Evolutionary conservation across 2,888 invertebrate species (phyloP), one percentile per base, ranked within the genome.

Genomic region (Nematopogon swammerdamellus): DNA sequence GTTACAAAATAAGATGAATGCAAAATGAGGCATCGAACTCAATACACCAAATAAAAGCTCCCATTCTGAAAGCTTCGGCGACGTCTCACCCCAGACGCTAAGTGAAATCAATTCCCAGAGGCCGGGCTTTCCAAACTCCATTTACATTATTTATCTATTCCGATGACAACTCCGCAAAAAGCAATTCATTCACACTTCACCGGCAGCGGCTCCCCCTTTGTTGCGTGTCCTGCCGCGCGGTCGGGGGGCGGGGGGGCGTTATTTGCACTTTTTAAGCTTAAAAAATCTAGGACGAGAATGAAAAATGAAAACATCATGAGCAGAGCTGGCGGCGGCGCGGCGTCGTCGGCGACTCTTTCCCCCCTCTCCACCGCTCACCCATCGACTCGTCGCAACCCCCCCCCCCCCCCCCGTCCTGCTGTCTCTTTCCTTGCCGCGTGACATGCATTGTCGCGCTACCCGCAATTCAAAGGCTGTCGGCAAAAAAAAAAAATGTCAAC

Each of bases 271-370:
- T 36, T 36, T 36, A 36, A 36, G 36, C 36, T 36, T 36, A 14
- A 57, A 62, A 60, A 63, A 60, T 59, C 62, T 64, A 64, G 62
- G 68, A 70, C 69, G 64, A 65, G 65, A 65, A 66, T 72, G 72
- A 71, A 74, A 72, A 74, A 73, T 73, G 71, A 67, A 75, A 72
- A 73, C 68, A 72, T 72, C 70, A 72, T 61, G 56, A 67, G 67
- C 71, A 72, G 59, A 57, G 45, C 44, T 54, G 17, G 17, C 18
- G 18, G 11, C 20, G 47, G 25, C 50, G 18, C 29, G 8, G n/a
- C n/a, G n/a, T n/a, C n/a, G n/a, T n/a, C n/a, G n/a, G n/a, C n/a
- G n/a, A n/a, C n/a, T n/a, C n/a, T n/a, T n/a, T n/a, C n/a, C n/a
- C 20, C 46, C 49, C 44, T 29, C 4, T 18, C 44, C 18, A 5